Percentiles rank a stretch among this genome's conserved stretches.
Evolutionary conservation across 2,888 invertebrate genomes (phyloP).

Genomic region (Elaeidobius kamerunicus): DNA sequence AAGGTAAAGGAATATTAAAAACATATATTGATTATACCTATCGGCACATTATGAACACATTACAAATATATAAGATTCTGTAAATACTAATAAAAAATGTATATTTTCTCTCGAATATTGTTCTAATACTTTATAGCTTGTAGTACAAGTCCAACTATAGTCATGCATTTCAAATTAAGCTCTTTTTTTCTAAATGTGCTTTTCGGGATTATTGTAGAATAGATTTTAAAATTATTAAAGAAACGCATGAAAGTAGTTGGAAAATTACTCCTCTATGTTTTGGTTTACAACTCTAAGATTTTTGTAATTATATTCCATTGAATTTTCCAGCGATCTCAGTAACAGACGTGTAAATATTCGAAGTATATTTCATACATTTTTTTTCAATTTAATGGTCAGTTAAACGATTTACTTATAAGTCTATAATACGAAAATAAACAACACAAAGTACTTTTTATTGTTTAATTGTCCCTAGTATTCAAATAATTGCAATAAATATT

Average conservation of each 20-base stretch:
- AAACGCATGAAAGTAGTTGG: constrained; percentile 2
- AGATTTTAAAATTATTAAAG: neutral
- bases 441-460: constrained; percentile 8
- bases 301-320: constrained; percentile 45
- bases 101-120: neutral
- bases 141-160: neutral
- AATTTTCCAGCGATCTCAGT: constrained; percentile 45
- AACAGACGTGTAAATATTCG: constrained; percentile 42
- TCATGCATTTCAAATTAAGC: neutral
- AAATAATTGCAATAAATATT: no score
- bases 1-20: no score
- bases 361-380: constrained; percentile 39
- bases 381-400: constrained; percentile 48
- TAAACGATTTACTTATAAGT: constrained; percentile 46
- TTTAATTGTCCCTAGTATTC: no score
- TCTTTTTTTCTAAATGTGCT: neutral
- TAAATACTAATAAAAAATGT: constrained; percentile 2
- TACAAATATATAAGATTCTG: no score
- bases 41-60: no score
- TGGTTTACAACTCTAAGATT: constrained; percentile 34
- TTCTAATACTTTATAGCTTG: constrained; percentile 1
- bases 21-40: no score
- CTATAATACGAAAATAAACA: constrained; percentile 45
- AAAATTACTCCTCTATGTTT: constrained; percentile 15
- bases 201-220: neutral